These are phyloP conservation scores for Drosophila sulfurigaster DNA, from an alignment of 1,140 invertebrate species.

Conservation along the genomic window DNA sequence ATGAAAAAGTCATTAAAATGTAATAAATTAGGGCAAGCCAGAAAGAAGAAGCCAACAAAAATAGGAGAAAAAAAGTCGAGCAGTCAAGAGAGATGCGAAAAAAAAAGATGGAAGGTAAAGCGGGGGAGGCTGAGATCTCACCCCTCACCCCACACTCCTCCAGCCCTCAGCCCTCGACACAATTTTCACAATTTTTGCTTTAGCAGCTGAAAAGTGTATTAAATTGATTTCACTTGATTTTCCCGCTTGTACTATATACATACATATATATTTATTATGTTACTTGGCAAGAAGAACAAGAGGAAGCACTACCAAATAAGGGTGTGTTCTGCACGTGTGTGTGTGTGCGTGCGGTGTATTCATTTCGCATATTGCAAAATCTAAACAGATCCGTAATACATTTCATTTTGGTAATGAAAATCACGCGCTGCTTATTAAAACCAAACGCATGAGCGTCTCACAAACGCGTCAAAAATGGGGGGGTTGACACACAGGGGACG, in stretches of 20 bases:
- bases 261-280: slow-evolving; percentile 51
- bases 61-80: not conserved
- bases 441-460: slow-evolving; percentile 28
- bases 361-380: slow-evolving; percentile 81
- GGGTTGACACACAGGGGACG: too few relatives aligned
- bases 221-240: slow-evolving; percentile 78
- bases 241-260: slow-evolving; percentile 56
- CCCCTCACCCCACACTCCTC: not conserved
- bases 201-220: slow-evolving; percentile 63
- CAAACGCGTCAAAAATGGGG: not conserved
- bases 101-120: not conserved
- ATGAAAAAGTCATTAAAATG: slow-evolving; percentile 81
- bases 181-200: slow-evolving; percentile 47
- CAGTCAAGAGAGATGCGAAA: slow-evolving; percentile 11
- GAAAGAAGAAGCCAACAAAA: slow-evolving; percentile 42
- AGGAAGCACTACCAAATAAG: slow-evolving; percentile 11
- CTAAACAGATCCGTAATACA: slow-evolving; percentile 67
- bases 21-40: slow-evolving; percentile 76
- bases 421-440: slow-evolving; percentile 80
- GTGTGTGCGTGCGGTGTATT: slow-evolving; percentile 52
- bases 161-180: not conserved
- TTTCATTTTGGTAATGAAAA: slow-evolving; percentile 77
- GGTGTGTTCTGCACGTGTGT: slow-evolving; percentile 23
- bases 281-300: slow-evolving; percentile 15
- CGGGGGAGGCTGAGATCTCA: not conserved